Base-by-base conservation (phyloP, 2,797 vertebrate species). In the Ceryle rudis region DNA sequence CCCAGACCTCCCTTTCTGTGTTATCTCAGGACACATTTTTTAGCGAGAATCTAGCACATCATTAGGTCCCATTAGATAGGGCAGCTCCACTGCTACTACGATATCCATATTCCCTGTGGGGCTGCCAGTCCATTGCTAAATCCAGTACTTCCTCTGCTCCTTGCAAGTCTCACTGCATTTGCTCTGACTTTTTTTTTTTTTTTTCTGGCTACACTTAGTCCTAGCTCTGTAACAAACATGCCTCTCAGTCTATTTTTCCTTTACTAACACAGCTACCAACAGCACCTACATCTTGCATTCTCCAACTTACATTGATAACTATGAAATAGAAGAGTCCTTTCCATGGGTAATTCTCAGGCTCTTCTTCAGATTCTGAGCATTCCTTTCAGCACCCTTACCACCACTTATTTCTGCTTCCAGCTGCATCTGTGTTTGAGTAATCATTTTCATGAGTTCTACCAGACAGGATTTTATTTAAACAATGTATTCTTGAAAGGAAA, bases 1-100 rank as follows among this genome's bases (percentile, higher is more conserved):
- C 18, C 28, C n/a, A 39, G 20, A 42, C 6, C 5, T 20, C 35
- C 22, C 6, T 39, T 71, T 62, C 73, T 35, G 10, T 37, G 20
- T 28, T 58, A 42, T 16, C 11, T 51, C 47, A 62, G 22, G 57
- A 41, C 8, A 17, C 29, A 5, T 16, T 12, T 81, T 71, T 79
- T 62, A 52, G 29, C 64, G 72, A 35, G n/a, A 60, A 39, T 47
- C 20, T 21, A n/a, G 4, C 7, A 7, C 9, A 44, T 23, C 31
- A 11, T 51, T 49, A 84, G 46, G 6, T 46, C 16, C 7, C 26
- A 84, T 37, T 3, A 20, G 4, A 49, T 9, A 86, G 16, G 37
- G 4, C 18, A 89, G 67, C 5, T 4, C 25, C 10, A 3, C 0
- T 4, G 3, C 35, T 65, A 11, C 39, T 21, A 25, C 23, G 11